Evolutionary conservation across 2,888 invertebrate species (phyloP), one percentile per base, ranked within the genome.

Genomic region (Clusia tigrina): DNA sequence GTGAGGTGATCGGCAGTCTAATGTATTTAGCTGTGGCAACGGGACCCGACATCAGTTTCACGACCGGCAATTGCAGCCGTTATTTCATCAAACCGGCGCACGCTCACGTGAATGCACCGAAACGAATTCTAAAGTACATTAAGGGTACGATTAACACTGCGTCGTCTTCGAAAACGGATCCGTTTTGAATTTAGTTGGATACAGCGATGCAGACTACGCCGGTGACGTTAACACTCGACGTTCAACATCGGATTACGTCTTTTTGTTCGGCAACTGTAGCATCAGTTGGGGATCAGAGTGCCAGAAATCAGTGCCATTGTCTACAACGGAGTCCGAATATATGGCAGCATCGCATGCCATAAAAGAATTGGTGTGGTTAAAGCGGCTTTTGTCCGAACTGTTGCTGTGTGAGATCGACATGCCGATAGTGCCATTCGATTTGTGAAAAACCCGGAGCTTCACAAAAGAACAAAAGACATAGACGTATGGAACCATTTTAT

Each of bases 211-310:
- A 9, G 69, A 69, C 62, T 69, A 67, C 60, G 69, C 67, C 60
- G 65, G 69, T 3, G 64, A 69, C 46, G 38, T 57, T 6, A 57
- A 57, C 22, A 67, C 68, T 15, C 59, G 69, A 63, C 60, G 64
- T 23, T 72, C 72, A 38, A 71, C 70, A 3, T 61, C 63, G 63
- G 72, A 69, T 9, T 67, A 65, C 46, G 63, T 73, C n/a, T 69
- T 70, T 58, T 26, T 66, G 38, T 62, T 71, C 20, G 64, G 69
- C 24, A 67, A 66, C 17, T 72, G 73, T 25, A 61, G 70, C 0
- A 67, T 80, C 2, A 67, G 70, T 0, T 80, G 78, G 78, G 37
- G 57, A n/a, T 78, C 76, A 37, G 63, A 72, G 61, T 54, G 71
- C 38, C 79, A 80, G 65, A 60, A 68, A 57, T 64, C 66, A 5